Conservation (phyloP, 2,797 vertebrate genomes). For the Naso thynnoides region DNA sequence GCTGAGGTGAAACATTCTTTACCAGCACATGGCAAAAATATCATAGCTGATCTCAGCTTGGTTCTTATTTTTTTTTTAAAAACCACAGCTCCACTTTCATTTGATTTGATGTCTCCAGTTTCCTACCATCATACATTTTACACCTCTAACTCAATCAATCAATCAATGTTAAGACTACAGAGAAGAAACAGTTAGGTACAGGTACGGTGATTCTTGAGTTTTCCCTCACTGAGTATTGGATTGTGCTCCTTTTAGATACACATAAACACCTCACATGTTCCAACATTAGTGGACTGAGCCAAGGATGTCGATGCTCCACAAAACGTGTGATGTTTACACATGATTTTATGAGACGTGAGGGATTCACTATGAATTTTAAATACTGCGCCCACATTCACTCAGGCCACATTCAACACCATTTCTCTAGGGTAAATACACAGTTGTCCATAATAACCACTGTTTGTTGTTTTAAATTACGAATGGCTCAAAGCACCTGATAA, state of each 20-base stretch:
- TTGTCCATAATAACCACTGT: slow-evolving; percentile 43
- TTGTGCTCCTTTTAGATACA: slow-evolving; percentile 73
- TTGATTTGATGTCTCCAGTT: neutral
- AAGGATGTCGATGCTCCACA: slow-evolving; percentile 44
- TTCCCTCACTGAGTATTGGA: slow-evolving; percentile 65
- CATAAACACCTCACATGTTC: slow-evolving; percentile 43
- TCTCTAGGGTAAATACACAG: slow-evolving; percentile 51
- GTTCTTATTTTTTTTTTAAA: too few relatives aligned
- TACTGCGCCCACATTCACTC: slow-evolving; percentile 60
- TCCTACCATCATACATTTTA: slow-evolving; percentile 3
- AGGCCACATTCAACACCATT: slow-evolving; percentile 57
- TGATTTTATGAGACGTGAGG: slow-evolving; percentile 32
- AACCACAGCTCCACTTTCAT: neutral
- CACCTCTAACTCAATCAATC: slow-evolving; percentile 21
- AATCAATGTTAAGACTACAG: slow-evolving; percentile 20
- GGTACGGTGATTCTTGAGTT: slow-evolving; percentile 36
- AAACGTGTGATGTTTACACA: slow-evolving; percentile 31
- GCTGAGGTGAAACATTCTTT: slow-evolving; percentile 44
- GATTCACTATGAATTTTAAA: slow-evolving; percentile 46
- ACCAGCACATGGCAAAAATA: slow-evolving; percentile 30
- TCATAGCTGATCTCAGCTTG: neutral
- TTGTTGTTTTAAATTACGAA: slow-evolving; percentile 62
- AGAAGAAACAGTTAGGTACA: slow-evolving; percentile 15
- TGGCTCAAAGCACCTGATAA: slow-evolving; percentile 81
- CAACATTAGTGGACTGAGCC: slow-evolving; percentile 37